These are phyloP conservation scores for Pipistrellus nathusii DNA, from an alignment of 2,797 vertebrate genomes.

Conservation along the genomic window DNA sequence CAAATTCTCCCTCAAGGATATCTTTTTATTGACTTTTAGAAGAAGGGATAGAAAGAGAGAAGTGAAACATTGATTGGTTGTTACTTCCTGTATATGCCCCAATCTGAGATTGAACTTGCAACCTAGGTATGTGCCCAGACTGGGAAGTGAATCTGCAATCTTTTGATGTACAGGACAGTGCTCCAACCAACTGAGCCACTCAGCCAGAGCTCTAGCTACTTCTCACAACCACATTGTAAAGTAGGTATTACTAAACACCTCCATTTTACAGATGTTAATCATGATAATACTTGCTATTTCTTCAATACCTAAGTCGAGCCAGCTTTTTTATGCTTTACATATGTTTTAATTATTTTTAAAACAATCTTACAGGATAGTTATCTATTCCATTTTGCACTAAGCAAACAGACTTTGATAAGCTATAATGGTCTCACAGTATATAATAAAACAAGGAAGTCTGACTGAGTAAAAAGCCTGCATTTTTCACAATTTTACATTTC, in stretches of 20 bases:
- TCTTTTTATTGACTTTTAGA: not conserved
- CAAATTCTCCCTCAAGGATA: not conserved
- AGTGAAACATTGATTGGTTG: not conserved
- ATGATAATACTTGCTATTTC: constrained; percentile 32
- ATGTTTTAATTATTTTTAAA: constrained; percentile 52
- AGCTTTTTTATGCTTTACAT: constrained; percentile 38
- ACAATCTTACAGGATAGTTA: constrained; percentile 6
- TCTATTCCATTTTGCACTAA: constrained; percentile 27
- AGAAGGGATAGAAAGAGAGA: not conserved
- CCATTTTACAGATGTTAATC: constrained; percentile 11
- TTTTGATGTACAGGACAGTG: not conserved
- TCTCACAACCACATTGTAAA: constrained; percentile 43
- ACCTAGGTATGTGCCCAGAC: not conserved
- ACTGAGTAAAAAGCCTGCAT: not conserved
- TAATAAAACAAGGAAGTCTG: constrained; percentile 26
- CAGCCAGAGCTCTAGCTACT: not conserved
- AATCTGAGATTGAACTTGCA: not conserved
- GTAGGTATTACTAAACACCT: constrained; percentile 21
- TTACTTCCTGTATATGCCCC: not conserved
- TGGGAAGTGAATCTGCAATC: not conserved
- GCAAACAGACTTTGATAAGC: not conserved
- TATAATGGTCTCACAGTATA: not conserved
- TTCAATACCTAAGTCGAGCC: not conserved
- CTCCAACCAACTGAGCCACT: not conserved
- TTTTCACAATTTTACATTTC: constrained; percentile 49